Base-by-base conservation (phyloP, 2,888 invertebrate species). In the Anagyrus pseudococci region DNA sequence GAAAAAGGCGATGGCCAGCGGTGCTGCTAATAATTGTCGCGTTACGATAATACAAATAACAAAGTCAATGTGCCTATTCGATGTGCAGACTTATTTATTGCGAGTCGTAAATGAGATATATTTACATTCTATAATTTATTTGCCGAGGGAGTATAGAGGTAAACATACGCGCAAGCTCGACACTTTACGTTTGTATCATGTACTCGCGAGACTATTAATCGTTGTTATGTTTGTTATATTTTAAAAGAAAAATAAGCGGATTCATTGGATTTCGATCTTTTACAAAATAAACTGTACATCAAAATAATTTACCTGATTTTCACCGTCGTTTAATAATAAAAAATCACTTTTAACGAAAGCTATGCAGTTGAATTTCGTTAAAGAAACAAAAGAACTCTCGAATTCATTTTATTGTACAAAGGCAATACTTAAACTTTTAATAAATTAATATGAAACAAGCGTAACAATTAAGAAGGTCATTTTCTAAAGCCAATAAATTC, bases 201-300 rank as follows among this genome's bases (percentile, higher is more conserved):
- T 37, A 37, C 33, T 37, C n/a, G n/a, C n/a, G 15, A 37, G 15
- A 37, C 10, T 29, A 52, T 46, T 50, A 52, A 46, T 20, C 2
- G 44, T 62, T 62, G 52, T 57, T 62, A 57, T 52, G 23, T 57
- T 62, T 62, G 52, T 52, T 62, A 40, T 52, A n/a, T n/a, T n/a
- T 26, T 41, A 52, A 22, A 49, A 33, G 23, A 61, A 20, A 23
- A 61, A n/a, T n/a, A n/a, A n/a, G 10, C 33, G 33, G 8, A 37
- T 37, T 37, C 2, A 55, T 46, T 52, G 17, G 29, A 62, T 62
- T n/a, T 62, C 22, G 22, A 52, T 62, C 17, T 52, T 62, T 57
- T n/a, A n/a, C 52, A 62, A 47, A 46, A 19, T 52, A 56, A 47
- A 20, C 52, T 56, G 52, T 62, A 52, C 25, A 47, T 62, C 20